Evolutionary conservation across 2,888 invertebrate species (phyloP), one percentile per base, ranked within the genome.

Genomic region (Microdon myrmicae): DNA sequence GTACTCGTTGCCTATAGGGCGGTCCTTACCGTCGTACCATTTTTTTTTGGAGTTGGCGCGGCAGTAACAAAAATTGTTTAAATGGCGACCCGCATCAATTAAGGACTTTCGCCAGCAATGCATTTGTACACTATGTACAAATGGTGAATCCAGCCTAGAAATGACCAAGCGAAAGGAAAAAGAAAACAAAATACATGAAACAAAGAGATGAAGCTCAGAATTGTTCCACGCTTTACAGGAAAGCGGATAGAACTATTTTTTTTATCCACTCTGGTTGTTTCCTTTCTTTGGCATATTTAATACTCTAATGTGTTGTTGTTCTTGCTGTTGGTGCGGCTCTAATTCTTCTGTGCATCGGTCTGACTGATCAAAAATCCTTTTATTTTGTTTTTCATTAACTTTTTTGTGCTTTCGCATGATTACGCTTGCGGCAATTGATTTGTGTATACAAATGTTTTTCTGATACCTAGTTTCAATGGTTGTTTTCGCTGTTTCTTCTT

Each of bases 71-170:
- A 47, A 58, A 64, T 64, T 64, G 58, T 64, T 64, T 51, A 64
- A 64, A 58, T 47, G 56, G 58, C 43, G 47, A 53, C 51, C 51
- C 45, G 48, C 64, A 58, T 64, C 64, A 58, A 64, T 64, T 64
- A 64, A 53, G 58, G 51, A 58, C 51, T 64, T 35, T 56, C 56
- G 61, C 64, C 64, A 56, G 58, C 58, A 56, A 64, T 64, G 64
- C 64, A 64, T 51, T 64, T 64, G 41, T 28, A 51, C 39, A 28
- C 43, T 16, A 23, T 31, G 7, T 8, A 9, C 2, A 34, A 34
- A n/a, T n/a, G n/a, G n/a, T n/a, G n/a, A n/a, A n/a, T n/a, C n/a
- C n/a, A n/a, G n/a, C n/a, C n/a, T n/a, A 32, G 9, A n/a, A 19
- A 10, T 19, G n/a, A 7, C 7, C 13, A 32, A 45, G 13, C 14